Percentiles rank a stretch among this genome's conserved stretches.
phyloP scores from a whole-genome alignment of 1,140 invertebrate genomes.

The Orius insidiosus region DNA sequence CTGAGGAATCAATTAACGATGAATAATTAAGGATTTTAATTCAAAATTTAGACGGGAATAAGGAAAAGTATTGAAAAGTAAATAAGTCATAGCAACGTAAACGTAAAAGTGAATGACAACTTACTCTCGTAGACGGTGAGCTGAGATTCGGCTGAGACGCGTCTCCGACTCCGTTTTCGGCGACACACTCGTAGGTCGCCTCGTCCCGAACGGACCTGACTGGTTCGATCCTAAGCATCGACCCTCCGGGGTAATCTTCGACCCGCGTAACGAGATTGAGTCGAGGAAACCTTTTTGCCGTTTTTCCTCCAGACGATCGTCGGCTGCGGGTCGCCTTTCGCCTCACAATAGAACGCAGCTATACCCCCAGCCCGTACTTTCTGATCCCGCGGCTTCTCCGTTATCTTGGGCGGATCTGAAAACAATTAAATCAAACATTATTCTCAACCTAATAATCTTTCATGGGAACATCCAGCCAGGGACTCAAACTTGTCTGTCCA shows the following conservation, averaged over 20 bases:
- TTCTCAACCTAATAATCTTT: not conserved
- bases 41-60: no score
- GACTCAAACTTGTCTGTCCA: no score
- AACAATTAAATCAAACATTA: slow-evolving; percentile 24
- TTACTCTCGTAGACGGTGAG: slow-evolving; percentile 78
- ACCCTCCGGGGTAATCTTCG: slow-evolving; percentile 42
- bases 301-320: slow-evolving; percentile 83
- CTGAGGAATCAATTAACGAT: no score
- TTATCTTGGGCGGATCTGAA: slow-evolving; percentile 81
- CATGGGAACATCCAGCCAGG: no score
- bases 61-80: no score
- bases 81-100: no score
- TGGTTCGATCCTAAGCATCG: slow-evolving; percentile 78
- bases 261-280: slow-evolving; percentile 57
- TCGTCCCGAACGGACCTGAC: slow-evolving; percentile 68
- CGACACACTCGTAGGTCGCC: slow-evolving; percentile 85
- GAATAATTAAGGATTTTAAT: no score
- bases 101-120: slow-evolving; percentile 22
- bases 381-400: slow-evolving; percentile 66
- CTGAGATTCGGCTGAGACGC: slow-evolving; percentile 75
- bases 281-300: slow-evolving; percentile 58
- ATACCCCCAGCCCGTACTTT: slow-evolving; percentile 77
- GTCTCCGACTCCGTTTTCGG: slow-evolving; percentile 90
- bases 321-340: slow-evolving; percentile 72
- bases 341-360: slow-evolving; percentile 87